phyloP scores from a whole-genome alignment of 2,888 invertebrate genomes.

The Polydrusus pterygomalis region DNA sequence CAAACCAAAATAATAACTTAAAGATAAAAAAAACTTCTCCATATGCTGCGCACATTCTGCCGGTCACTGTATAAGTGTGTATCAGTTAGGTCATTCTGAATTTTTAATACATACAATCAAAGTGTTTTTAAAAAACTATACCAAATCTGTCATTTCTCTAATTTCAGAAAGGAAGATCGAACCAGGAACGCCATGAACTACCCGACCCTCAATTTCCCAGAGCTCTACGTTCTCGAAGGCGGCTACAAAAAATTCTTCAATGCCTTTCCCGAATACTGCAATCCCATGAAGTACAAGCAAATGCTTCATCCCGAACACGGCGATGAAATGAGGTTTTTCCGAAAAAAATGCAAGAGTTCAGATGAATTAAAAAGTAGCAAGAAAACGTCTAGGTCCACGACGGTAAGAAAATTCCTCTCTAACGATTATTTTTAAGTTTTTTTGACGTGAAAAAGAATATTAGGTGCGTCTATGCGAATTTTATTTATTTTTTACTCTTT shows the following conservation, averaged over 20 bases:
- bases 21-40: no score
- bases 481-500: slow-evolving; percentile 1
- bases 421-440: slow-evolving; percentile 11
- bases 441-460: background rate
- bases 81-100: no score
- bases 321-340: slow-evolving; percentile 81
- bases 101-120: no score
- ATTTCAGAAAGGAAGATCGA: slow-evolving; percentile 88
- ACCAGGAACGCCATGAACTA: slow-evolving; percentile 87
- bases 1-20: no score
- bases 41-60: no score
- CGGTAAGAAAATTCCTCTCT: slow-evolving; percentile 21
- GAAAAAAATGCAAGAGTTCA: slow-evolving; percentile 79
- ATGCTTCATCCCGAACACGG: slow-evolving; percentile 89
- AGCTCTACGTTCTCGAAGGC: slow-evolving; percentile 92
- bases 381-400: background rate
- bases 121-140: no score
- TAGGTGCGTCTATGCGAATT: background rate
- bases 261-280: slow-evolving; percentile 79
- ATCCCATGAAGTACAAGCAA: slow-evolving; percentile 83
- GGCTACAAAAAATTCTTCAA: slow-evolving; percentile 91
- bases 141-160: slow-evolving; percentile 70
- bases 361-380: slow-evolving; percentile 2
- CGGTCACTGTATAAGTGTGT: no score
- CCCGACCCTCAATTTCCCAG: slow-evolving; percentile 91